phyloP scores from a whole-genome alignment of 2,113 vertebrate genomes.

The Copsychus sechellarum region DNA sequence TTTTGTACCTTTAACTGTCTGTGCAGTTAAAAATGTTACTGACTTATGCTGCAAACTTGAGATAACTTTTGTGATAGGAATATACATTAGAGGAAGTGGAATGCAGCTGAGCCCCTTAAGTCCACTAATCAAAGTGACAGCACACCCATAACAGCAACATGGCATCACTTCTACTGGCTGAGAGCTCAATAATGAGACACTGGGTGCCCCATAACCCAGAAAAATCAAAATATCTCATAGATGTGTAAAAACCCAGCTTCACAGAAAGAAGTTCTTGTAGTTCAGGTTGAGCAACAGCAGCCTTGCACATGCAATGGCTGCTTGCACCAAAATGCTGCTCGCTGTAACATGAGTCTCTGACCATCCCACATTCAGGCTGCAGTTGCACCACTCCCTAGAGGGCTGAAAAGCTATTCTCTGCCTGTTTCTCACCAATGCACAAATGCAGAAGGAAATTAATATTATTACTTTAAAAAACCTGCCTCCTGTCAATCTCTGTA shows the following conservation, averaged over 20 bases:
- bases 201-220: not conserved
- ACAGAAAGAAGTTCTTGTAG: not conserved
- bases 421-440: not conserved
- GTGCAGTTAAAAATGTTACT: not conserved
- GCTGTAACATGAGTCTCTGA: not conserved
- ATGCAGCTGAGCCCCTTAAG: not conserved
- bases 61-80: not conserved
- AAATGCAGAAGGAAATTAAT: not conserved
- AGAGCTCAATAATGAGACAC: accelerated
- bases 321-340: not conserved
- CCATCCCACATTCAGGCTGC: not conserved
- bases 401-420: not conserved
- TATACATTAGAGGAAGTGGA: not conserved
- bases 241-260: not conserved
- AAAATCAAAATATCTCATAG: not conserved
- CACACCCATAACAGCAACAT: not conserved
- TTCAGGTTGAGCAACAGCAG: not conserved
- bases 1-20: not conserved
- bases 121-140: not conserved
- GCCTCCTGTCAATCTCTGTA: not conserved
- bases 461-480: too few species aligned
- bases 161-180: not conserved
- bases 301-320: not conserved
- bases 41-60: not conserved
- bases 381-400: not conserved